Base-by-base conservation (phyloP, 2,888 invertebrate species). In the Calephelis perditalis region DNA sequence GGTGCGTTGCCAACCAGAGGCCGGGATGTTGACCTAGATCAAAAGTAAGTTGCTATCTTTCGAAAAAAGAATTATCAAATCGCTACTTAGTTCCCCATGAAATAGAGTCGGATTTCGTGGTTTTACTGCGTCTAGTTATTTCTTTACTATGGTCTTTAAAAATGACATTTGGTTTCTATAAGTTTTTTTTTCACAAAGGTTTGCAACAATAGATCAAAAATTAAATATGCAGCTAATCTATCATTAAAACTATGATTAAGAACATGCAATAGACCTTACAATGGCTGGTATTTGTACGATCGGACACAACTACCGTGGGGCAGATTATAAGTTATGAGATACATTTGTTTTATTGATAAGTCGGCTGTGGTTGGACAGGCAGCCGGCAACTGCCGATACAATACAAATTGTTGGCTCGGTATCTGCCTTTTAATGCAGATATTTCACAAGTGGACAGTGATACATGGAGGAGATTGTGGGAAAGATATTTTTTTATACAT, bases 261-360 rank as follows among this genome's bases (percentile, higher is more conserved):
- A 40, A 40, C 40, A 40, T 40, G 40, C 8, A 40, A 40, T 40
- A 40, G 1, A 40, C 6, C 40, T 40, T 57, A 44, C 43, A 26
- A 43, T 55, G n/a, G 46, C 12, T 43, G 44, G 47, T 58, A 59
- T 63, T 58, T 58, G 44, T 47, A 49, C 58, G 44, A 12, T 45
- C 54, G 15, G 35, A 57, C 59, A 63, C 57, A 57, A 54, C 55
- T 54, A 55, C 54, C 45, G 44, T 59, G 45, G 49, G 43, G 47
- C 59, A 60, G 62, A 63, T 62, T 62, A 62, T 54, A 63, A 44
- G 45, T 62, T 65, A 63, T 62, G 62, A 57, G 60, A 61, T 61
- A 52, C 62, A 64, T 66, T 66, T 63, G 43, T 60, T 61, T 40
- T 40, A 59, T 26, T 56, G 62, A 63, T 64, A 63, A 63, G 56